Conservation (phyloP, 2,888 invertebrate species). For the Tipula vernalis region DNA sequence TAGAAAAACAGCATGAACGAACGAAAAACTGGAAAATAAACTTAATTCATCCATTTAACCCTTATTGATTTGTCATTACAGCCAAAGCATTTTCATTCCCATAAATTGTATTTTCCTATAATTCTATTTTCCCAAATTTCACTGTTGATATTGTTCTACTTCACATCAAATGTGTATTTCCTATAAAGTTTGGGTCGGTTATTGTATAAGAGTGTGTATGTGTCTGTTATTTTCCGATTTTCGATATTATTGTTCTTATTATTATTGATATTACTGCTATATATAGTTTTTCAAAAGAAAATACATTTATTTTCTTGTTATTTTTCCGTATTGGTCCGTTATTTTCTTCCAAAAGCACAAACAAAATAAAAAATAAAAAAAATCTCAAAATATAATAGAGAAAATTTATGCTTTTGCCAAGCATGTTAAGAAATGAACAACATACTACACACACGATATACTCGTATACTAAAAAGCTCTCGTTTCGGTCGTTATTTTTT, state of each 20-base stretch:
- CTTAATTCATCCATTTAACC: neutral
- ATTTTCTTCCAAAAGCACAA: neutral
- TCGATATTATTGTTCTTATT: neutral
- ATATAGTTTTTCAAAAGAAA: neutral
- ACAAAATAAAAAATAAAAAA: too few relatives aligned
- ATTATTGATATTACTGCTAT: neutral
- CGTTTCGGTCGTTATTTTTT: neutral
- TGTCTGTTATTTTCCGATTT: neutral
- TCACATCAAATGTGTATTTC: neutral
- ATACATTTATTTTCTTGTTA: neutral
- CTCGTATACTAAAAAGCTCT: neutral
- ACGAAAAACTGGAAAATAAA: neutral
- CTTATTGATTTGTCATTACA: constrained; percentile 6
- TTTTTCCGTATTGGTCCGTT: neutral
- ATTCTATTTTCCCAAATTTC: neutral
- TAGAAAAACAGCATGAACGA: neutral
- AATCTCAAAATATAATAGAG: neutral
- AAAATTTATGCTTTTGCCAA: neutral
- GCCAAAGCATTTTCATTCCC: neutral
- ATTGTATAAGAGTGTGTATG: neutral
- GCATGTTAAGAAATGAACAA: neutral
- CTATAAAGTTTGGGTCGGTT: neutral
- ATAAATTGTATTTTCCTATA: neutral
- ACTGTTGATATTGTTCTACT: neutral
- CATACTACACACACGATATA: neutral